Percentiles rank a stretch among this genome's conserved stretches.
phyloP scores from a whole-genome alignment of 2,888 invertebrate species.

The Labia minor region DNA sequence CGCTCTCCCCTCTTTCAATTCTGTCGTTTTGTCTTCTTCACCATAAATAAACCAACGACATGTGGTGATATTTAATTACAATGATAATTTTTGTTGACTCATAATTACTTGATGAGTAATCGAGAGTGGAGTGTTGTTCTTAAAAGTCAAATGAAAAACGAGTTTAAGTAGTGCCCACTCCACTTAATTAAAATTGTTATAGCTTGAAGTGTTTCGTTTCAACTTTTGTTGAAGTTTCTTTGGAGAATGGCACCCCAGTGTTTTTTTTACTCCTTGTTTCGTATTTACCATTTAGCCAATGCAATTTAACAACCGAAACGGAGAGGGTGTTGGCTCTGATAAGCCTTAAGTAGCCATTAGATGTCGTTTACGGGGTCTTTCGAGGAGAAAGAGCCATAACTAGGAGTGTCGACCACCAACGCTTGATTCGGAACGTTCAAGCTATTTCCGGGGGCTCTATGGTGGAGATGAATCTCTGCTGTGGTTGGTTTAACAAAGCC shows the following conservation, averaged over 20 bases:
- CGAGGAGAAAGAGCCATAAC: background rate
- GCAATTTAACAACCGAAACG: no score
- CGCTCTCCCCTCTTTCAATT: background rate
- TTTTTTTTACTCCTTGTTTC: background rate
- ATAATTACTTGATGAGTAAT: no score
- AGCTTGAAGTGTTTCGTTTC: background rate
- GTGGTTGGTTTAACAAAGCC: background rate
- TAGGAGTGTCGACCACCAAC: background rate
- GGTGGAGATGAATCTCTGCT: background rate
- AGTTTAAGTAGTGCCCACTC: background rate
- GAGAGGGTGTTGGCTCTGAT: background rate
- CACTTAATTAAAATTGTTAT: background rate
- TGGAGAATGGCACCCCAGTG: background rate
- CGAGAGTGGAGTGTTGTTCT: no score
- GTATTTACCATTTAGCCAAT: background rate
- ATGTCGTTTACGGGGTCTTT: background rate
- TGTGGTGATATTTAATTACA: no score
- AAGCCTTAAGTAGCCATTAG: constrained; percentile 13
- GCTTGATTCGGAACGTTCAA: background rate
- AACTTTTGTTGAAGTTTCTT: background rate
- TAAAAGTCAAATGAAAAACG: no score
- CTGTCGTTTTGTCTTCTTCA: no score
- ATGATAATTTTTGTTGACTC: no score
- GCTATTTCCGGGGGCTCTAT: background rate
- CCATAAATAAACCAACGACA: no score